Evolutionary conservation across 2,888 invertebrate species (phyloP).

Genomic region (Stomorhina lunata): DNA sequence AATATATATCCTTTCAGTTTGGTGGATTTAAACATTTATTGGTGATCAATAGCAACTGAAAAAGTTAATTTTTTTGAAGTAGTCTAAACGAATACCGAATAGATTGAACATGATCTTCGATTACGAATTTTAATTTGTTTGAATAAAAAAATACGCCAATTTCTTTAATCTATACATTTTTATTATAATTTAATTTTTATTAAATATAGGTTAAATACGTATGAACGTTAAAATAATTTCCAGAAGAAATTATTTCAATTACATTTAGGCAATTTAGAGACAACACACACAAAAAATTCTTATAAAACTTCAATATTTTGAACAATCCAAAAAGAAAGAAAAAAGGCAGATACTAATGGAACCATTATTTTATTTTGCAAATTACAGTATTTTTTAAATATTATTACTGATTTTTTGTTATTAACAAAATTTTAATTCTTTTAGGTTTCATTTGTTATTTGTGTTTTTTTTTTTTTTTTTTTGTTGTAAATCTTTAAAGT

Average conservation of each 20-base stretch:
- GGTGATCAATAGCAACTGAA: too few species aligned
- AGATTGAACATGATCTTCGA: too few species aligned
- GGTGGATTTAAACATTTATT: too few species aligned
- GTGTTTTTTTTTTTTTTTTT: background rate
- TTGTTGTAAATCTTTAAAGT: background rate
- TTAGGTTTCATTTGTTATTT: background rate
- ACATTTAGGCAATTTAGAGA: slow-evolving; percentile 29
- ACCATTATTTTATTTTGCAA: background rate
- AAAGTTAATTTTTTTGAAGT: too few species aligned
- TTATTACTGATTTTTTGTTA: background rate
- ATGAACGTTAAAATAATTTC: slow-evolving; percentile 61
- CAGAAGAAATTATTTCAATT: slow-evolving; percentile 51
- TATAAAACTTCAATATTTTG: background rate
- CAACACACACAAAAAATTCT: background rate
- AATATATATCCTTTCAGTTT: too few species aligned
- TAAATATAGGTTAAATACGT: slow-evolving; percentile 62
- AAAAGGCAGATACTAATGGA: background rate
- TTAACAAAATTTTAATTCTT: slow-evolving; percentile 38
- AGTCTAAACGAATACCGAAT: too few species aligned
- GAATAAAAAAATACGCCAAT: background rate
- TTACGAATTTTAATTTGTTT: too few species aligned
- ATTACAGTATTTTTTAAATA: background rate
- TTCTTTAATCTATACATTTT: slow-evolving; percentile 20
- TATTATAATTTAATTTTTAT: slow-evolving; percentile 35
- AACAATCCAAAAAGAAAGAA: background rate